Conservation (phyloP, 2,888 invertebrate species). For the Elgonia sp. region DNA sequence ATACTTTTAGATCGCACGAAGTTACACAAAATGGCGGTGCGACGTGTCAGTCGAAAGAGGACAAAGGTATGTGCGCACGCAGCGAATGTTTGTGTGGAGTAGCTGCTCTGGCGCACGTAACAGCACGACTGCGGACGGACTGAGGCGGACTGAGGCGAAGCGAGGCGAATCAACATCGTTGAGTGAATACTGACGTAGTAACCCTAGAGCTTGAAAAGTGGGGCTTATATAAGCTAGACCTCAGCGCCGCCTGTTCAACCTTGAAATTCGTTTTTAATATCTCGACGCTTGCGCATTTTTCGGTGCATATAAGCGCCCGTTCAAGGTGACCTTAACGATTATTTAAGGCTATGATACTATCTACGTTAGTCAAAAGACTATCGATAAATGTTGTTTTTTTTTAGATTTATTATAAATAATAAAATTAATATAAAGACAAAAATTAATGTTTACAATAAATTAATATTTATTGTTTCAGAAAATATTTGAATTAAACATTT, state of each 20-base stretch:
- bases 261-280: slow-evolving; percentile 29
- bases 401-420: too few species aligned
- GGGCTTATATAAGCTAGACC: slow-evolving; percentile 51
- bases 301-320: not conserved
- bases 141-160: slow-evolving; percentile 32
- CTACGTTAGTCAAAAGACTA: too few species aligned
- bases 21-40: slow-evolving; percentile 59
- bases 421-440: too few species aligned
- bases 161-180: slow-evolving; percentile 10
- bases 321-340: too few species aligned
- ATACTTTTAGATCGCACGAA: slow-evolving; percentile 11
- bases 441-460: too few species aligned
- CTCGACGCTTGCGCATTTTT: slow-evolving; percentile 47
- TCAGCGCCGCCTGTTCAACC: slow-evolving; percentile 54
- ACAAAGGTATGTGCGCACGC: slow-evolving; percentile 65
- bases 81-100: slow-evolving; percentile 21
- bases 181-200: slow-evolving; percentile 43
- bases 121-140: slow-evolving; percentile 35
- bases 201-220: slow-evolving; percentile 34
- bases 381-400: too few species aligned
- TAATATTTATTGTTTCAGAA: too few species aligned
- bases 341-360: too few species aligned
- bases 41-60: slow-evolving; percentile 47
- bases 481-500: too few species aligned
- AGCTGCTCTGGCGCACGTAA: slow-evolving; percentile 22